Base-by-base conservation (phyloP, 1,140 invertebrate genomes). In the Megathymus violae region DNA sequence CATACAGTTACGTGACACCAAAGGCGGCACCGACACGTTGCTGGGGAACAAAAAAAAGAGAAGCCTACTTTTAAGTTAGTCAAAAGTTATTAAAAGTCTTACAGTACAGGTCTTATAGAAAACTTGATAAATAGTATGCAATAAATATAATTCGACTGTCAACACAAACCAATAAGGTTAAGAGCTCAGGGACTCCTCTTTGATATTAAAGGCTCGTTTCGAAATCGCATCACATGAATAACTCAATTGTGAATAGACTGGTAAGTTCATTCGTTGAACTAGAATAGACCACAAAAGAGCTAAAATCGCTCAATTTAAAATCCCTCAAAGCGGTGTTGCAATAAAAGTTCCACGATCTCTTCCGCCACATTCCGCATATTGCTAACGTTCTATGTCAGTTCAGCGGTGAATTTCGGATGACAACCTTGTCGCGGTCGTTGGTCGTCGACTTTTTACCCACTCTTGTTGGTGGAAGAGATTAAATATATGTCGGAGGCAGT, bases 291-390 rank as follows among this genome's bases (percentile, higher is more conserved):
- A 47, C 44, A 47, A 47, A 46, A 25, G 44, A 47, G 44, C 44
- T 13, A 22, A 47, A 19, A 47, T 47, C 44, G 44, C 19, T 27
- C 44, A 47, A 47, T 47, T 47, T 47, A 19, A 47, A 47, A 25
- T 47, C 44, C 15, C 22, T 25, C 44, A 47, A 47, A 47, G 44
- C 44, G 15, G 19, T n/a, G 44, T 22, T 27, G 44, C 22, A 47
- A 47, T 47, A 47, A 47, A 47, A 47, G 44, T 47, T 25, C 19
- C 19, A 14, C 22, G 44, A 7, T 31, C 27, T 27, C 44, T 11
- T 17, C 43, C n/a, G 43, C 17, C 44, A 47, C 44, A 7, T n/a
- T 11, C 19, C 19, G 16, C 44, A 1, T n/a, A 16, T 16, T 10
- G 16, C 15, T 19, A 44, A 43, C 41, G 16, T 38, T 38, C 36